Conservation (phyloP, 35 echinoderm and acorn worm genomes). For the Apostichopus japonicus region DNA sequence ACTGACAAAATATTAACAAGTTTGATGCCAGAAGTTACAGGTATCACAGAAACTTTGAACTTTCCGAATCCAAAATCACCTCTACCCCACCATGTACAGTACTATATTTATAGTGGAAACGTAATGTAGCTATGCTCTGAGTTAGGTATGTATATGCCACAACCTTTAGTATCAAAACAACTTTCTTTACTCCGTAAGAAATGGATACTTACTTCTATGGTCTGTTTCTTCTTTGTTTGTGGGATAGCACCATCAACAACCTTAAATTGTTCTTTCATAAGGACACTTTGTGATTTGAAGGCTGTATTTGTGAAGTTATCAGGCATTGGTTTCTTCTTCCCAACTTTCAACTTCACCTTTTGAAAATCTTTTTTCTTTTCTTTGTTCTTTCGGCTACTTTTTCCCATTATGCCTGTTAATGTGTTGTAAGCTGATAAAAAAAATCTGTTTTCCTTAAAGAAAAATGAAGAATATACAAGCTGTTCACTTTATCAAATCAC, state of each 20-base stretch:
- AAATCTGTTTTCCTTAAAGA: not conserved
- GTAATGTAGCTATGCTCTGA: too few relatives aligned
- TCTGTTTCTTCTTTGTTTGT: constrained; percentile 77
- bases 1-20: not conserved
- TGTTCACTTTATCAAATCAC: too few relatives aligned
- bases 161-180: too few relatives aligned
- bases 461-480: not conserved
- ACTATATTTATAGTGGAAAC: too few relatives aligned
- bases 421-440: too few relatives aligned
- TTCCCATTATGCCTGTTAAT: constrained; percentile 67
- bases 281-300: constrained; percentile 86
- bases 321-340: constrained; percentile 83
- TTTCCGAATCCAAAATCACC: too few relatives aligned
- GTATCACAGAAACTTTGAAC: too few relatives aligned
- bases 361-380: constrained; percentile 95
- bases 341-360: constrained; percentile 96
- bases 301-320: constrained; percentile 90
- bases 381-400: constrained; percentile 85
- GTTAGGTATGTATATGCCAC: too few relatives aligned
- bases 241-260: constrained; percentile 42
- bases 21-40: not conserved
- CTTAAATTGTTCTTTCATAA: constrained; percentile 89
- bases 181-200: too few relatives aligned
- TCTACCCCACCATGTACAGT: too few relatives aligned
- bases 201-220: constrained; percentile 64